Evolutionary conservation across 2,888 invertebrate genomes (phyloP).

Genomic region (Adela reaumurella): DNA sequence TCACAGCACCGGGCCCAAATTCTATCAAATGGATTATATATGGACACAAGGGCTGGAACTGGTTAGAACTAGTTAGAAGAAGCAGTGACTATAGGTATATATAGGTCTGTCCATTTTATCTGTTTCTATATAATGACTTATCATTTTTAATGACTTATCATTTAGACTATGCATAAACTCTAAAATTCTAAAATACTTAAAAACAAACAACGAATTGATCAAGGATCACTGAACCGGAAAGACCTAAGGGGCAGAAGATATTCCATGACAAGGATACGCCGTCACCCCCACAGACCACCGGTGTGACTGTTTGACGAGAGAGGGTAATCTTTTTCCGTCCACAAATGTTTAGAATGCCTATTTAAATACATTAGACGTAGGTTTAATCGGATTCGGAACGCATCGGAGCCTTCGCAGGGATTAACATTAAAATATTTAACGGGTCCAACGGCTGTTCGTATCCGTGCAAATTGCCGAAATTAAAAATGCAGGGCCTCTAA

Average conservation of each 20-base stretch:
- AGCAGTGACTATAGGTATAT: too few species aligned
- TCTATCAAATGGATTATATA: too few species aligned
- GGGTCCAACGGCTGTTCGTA: background rate
- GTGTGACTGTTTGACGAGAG: background rate
- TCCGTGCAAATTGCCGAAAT: background rate
- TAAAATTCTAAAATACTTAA: too few species aligned
- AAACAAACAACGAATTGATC: too few species aligned
- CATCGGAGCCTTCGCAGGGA: background rate
- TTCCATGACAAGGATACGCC: conserved; percentile 3
- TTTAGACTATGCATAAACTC: too few species aligned
- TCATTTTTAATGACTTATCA: too few species aligned
- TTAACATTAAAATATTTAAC: background rate
- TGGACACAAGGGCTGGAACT: too few species aligned
- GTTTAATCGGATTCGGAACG: background rate
- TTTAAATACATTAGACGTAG: background rate
- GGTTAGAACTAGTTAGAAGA: too few species aligned
- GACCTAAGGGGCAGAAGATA: background rate
- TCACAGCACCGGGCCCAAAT: too few species aligned
- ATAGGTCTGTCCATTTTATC: too few species aligned
- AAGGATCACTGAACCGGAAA: too few species aligned
- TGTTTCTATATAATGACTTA: too few species aligned
- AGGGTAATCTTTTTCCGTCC: background rate
- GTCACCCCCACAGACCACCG: conserved; percentile 6
- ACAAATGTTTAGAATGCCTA: background rate
- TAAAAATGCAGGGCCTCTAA: background rate